Base-by-base conservation (phyloP, 2,888 invertebrate genomes). In the Nemurella pictetii region DNA sequence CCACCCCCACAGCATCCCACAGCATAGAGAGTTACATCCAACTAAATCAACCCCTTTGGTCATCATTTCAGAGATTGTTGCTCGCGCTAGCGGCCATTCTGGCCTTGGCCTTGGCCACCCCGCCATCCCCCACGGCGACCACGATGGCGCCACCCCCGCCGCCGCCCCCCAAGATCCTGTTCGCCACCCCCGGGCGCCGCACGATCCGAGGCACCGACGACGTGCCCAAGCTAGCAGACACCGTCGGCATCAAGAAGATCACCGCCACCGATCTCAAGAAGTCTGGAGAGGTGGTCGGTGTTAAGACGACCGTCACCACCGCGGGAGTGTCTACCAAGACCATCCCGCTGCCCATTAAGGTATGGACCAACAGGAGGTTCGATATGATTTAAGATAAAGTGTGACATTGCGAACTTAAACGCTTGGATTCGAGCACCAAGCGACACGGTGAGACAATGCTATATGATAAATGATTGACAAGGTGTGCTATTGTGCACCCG, bases 101-200 rank as follows among this genome's bases (percentile, higher is more conserved):
- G 28, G 85, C 82, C 5, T 20, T 77, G 15, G 85, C 83, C 4
- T 26, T 85, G 83, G 85, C 85, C 73, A 36, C 82, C 20, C 85
- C 85, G 0, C 85, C 85, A 0, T 35, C 81, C 7, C 82, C 82
- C 4, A 82, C 32, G 27, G 74, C 85, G 0, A 82, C 36, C 36
- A 81, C 75, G 20, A 28, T 35, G 29, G 72, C 84, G 28, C 28
- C 28, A n/a, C 84, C 84, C 29, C 84, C 84, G 15, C 80, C 83
- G 27, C 83, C 83, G 12, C 80, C 83, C n/a, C 32, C 74, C 7
- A 80, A 25, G 28, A 73, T 75, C n/a, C 0, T 35, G n/a, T 85
- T 83, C 75, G 30, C 28, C 28, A n/a, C 29, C 28, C 29, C 28
- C n/a, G 28, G 5, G 4, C 26, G 28, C 12, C 78, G 78, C 4